Percentiles rank a stretch among this genome's conserved stretches.
These are phyloP conservation scores for Vanacampus margaritifer DNA, from an alignment of 2,113 vertebrate genomes.

Conservation along the genomic window DNA sequence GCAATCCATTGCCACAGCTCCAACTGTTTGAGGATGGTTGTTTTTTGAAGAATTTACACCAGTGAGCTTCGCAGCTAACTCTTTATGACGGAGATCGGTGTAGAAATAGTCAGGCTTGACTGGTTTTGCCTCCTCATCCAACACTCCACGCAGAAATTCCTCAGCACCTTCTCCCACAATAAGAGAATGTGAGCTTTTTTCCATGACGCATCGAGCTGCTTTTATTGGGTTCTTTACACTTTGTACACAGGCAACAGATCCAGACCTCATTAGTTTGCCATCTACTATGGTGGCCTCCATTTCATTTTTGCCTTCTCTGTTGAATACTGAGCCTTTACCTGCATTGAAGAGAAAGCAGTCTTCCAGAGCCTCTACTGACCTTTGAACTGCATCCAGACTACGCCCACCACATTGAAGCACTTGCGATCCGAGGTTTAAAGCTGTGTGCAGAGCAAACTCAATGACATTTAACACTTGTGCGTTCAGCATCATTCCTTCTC, in stretches of 20 bases:
- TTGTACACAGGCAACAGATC: slow-evolving; percentile 73
- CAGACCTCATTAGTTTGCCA: slow-evolving; percentile 59
- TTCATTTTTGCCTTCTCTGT: slow-evolving; percentile 71
- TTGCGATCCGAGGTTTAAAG: slow-evolving; percentile 64
- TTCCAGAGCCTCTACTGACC: slow-evolving; percentile 72
- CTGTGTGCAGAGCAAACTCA: slow-evolving; percentile 73
- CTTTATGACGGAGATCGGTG: slow-evolving; percentile 66
- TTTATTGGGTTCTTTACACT: slow-evolving; percentile 74
- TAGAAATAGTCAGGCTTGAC: slow-evolving; percentile 69
- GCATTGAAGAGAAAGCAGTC: slow-evolving; percentile 79
- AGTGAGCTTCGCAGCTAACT: slow-evolving; percentile 54
- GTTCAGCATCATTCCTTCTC: slow-evolving; percentile 70
- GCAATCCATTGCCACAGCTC: slow-evolving; percentile 72
- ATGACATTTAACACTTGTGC: slow-evolving; percentile 54
- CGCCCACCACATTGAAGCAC: slow-evolving; percentile 64
- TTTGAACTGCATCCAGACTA: slow-evolving; percentile 74
- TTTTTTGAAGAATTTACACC: slow-evolving; percentile 46
- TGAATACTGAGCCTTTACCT: slow-evolving; percentile 75
- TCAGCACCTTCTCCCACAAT: slow-evolving; percentile 73
- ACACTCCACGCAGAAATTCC: slow-evolving; percentile 57
- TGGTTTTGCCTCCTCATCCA: slow-evolving; percentile 45
- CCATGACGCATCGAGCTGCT: slow-evolving; percentile 74
- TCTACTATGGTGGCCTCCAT: slow-evolving; percentile 75
- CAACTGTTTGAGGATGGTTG: slow-evolving; percentile 76
- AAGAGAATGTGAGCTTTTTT: slow-evolving; percentile 70